Conservation (phyloP, 2,113 vertebrate species). For the Bucco capensis region DNA sequence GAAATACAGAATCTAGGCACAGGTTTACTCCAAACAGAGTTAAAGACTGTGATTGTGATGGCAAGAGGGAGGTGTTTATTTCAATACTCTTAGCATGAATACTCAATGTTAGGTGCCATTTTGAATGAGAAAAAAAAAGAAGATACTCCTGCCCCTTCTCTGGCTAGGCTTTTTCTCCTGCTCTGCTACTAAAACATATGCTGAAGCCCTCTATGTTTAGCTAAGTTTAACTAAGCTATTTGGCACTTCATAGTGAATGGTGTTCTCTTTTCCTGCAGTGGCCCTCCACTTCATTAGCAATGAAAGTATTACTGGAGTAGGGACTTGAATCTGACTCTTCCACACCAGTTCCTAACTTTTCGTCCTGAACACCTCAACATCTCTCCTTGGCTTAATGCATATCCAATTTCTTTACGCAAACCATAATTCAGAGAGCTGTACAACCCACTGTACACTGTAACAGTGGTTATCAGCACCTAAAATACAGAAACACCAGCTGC, state of each 20-base stretch:
- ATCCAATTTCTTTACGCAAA: not conserved
- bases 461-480: not conserved
- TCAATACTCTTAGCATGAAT: not conserved
- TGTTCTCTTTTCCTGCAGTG: not conserved
- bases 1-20: not conserved
- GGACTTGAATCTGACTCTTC: not conserved
- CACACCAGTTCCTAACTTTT: not conserved
- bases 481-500: not conserved
- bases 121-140: not conserved
- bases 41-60: not conserved
- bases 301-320: not conserved
- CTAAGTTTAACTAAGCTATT: not conserved
- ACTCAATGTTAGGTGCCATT: not conserved
- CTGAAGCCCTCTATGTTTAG: not conserved
- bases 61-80: not conserved
- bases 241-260: not conserved
- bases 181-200: not conserved
- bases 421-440: not conserved
- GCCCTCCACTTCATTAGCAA: not conserved
- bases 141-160: not conserved
- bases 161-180: not conserved
- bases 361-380: not conserved
- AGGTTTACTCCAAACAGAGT: not conserved
- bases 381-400: not conserved
- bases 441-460: not conserved